phyloP scores from a whole-genome alignment of 2,888 invertebrate genomes.

The Dryococelus australis region DNA sequence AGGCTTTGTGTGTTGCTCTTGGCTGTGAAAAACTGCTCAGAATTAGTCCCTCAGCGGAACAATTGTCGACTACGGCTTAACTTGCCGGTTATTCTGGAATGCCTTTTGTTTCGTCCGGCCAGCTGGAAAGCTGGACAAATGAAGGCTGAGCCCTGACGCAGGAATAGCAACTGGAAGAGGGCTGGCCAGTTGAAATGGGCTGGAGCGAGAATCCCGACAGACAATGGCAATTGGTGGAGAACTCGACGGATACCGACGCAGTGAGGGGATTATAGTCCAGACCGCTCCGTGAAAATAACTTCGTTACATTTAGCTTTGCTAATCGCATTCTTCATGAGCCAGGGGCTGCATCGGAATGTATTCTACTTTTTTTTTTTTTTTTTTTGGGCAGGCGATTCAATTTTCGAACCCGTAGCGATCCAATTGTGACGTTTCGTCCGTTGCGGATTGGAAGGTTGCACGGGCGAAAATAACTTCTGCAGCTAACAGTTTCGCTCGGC shows the following conservation, averaged over 20 bases:
- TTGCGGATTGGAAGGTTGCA: not conserved
- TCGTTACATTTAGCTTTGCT: not conserved
- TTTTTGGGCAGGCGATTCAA: not conserved
- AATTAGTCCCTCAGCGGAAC: no score
- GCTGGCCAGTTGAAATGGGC: not conserved
- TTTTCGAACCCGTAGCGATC: not conserved
- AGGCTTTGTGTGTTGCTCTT: no score
- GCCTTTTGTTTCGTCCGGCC: no score
- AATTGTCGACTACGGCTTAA: no score
- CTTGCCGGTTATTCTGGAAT: no score
- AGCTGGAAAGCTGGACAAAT: not conserved
- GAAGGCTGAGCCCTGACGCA: not conserved
- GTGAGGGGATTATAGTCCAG: not conserved
- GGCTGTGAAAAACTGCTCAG: no score
- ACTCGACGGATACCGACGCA: not conserved
- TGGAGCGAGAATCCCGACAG: not conserved
- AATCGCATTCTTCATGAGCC: not conserved
- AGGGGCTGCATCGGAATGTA: not conserved
- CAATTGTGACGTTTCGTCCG: not conserved
- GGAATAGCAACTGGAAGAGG: not conserved
- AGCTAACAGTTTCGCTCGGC: not conserved
- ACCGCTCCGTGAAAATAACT: not conserved
- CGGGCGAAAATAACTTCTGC: not conserved
- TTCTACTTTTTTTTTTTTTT: slow-evolving; percentile 10
- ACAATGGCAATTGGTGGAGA: not conserved